Conservation (phyloP, 2,113 vertebrate genomes). For the Anguilla rostrata region DNA sequence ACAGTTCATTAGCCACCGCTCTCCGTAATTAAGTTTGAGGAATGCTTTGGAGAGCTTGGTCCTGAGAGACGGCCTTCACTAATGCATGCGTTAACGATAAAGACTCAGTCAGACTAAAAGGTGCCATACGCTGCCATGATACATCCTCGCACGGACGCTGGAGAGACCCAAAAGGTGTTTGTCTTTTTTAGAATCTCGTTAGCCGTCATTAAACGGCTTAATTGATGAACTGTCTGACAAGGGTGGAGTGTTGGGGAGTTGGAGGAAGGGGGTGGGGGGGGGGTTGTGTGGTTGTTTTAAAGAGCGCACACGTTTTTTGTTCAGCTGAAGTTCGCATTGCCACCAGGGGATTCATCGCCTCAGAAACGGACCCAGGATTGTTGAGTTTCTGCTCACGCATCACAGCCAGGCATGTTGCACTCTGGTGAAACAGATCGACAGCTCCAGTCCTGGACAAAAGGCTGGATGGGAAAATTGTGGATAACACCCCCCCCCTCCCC, state of each 20-base stretch:
- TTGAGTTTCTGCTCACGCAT: neutral
- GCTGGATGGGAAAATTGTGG: neutral
- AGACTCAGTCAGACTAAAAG: slow-evolving; percentile 46
- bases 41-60: slow-evolving; percentile 33
- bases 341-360: slow-evolving; percentile 41
- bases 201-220: slow-evolving; percentile 31
- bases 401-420: neutral
- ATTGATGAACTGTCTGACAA: slow-evolving; percentile 42
- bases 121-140: slow-evolving; percentile 27
- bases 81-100: slow-evolving; percentile 59
- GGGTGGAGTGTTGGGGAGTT: neutral
- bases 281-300: slow-evolving; percentile 26
- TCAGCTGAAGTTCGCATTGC: slow-evolving; percentile 46
- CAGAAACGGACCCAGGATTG: slow-evolving; percentile 46
- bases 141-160: neutral
- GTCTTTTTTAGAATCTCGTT: slow-evolving; percentile 29
- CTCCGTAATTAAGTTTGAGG: slow-evolving; percentile 62
- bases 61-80: slow-evolving; percentile 47
- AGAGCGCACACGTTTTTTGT: slow-evolving; percentile 37
- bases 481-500: neutral
- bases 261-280: neutral
- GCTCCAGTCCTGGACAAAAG: too few relatives aligned
- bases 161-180: neutral
- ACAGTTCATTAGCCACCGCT: slow-evolving; percentile 61
- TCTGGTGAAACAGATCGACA: neutral